Base-by-base conservation (phyloP, 53 echinoderm and acorn worm genomes). In the Pentamera pediparva region DNA sequence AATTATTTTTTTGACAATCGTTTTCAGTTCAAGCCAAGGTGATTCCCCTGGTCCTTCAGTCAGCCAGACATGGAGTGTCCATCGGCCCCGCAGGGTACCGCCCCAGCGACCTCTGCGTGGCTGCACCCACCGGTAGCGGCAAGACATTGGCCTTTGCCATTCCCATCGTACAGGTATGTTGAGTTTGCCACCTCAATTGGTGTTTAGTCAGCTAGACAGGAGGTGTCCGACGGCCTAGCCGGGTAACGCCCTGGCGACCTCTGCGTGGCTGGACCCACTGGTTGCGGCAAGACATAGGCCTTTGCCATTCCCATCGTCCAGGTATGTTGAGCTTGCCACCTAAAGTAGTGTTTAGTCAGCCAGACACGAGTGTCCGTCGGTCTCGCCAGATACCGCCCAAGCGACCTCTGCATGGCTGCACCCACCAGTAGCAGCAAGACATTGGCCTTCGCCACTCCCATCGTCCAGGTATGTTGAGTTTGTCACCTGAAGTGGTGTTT, bases 391-490 rank as follows among this genome's bases (percentile, higher is more conserved):
- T 95, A 61, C 71, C 82, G 91, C 7, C 95, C 95, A 11, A 47
- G 91, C 2, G 95, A 95, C 25, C 40, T 91, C 24, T 95, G 95
- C 32, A 85, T 95, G 13, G 91, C 95, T 28, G 95, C 95, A 13
- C 95, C 95, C 1, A 95, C 95, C 1, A 91, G 95, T 1, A 95
- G 95, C 40, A 91, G 95, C 8, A 95, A 95, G 75, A 95, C 95
- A 1, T 47, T 95, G 12, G 95, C 95, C 5, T 95, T 88, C 64
- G 83, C 91, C 41, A 41, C 91, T 3, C 95, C 95, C 6, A 70
- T 95, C 22, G 85, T 95, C 24, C 95, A 95, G 95, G 95, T 95
- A 80, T 19, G 32, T 29, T 25, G n/a, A n/a, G n/a, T n/a, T n/a
- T n/a, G n/a, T n/a, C n/a, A n/a, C n/a, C n/a, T n/a, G n/a, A n/a